Conservation (phyloP, 37 sponge, comb jelly and placozoan species). For the Amphimedon queenslandica region DNA sequence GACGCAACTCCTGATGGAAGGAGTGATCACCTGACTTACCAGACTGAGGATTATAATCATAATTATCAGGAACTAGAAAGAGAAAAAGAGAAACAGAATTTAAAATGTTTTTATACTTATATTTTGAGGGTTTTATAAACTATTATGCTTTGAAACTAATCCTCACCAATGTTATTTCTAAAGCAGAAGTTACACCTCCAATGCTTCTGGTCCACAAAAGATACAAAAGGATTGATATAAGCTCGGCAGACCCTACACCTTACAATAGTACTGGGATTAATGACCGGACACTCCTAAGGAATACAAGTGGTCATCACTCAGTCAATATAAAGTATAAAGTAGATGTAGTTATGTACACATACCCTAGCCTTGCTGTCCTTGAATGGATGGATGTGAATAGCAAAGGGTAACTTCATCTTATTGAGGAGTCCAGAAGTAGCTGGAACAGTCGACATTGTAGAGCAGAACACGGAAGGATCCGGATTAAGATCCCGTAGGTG, state of each 20-base stretch:
- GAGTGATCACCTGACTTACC: slow-evolving; percentile 39
- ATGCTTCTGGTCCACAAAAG: slow-evolving; percentile 71
- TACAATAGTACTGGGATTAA: slow-evolving; percentile 62
- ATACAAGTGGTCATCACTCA: not conserved
- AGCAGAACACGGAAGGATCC: slow-evolving; percentile 76
- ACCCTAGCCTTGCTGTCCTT: slow-evolving; percentile 61
- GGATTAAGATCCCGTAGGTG: slow-evolving; percentile 26
- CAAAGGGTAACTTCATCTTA: slow-evolving; percentile 89
- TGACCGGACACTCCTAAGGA: slow-evolving; percentile 62
- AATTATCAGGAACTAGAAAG: slow-evolving; percentile 65
- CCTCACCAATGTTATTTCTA: slow-evolving; percentile 74
- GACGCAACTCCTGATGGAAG: slow-evolving; percentile 60
- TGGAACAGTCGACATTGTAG: slow-evolving; percentile 84
- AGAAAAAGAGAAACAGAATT: not conserved
- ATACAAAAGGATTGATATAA: slow-evolving; percentile 94
- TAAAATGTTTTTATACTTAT: not conserved
- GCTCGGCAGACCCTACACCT: slow-evolving; percentile 90
- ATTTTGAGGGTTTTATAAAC: not conserved
- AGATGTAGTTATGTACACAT: slow-evolving; percentile 9
- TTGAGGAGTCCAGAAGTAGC: slow-evolving; percentile 67
- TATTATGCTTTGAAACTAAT: not conserved
- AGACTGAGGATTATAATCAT: slow-evolving; percentile 54
- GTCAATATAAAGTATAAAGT: not conserved
- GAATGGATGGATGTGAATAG: slow-evolving; percentile 91
- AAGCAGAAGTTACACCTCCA: slow-evolving; percentile 98